These are phyloP conservation scores for Syngnathus scovelli DNA, from an alignment of 2,113 vertebrate species.

Conservation along the genomic window DNA sequence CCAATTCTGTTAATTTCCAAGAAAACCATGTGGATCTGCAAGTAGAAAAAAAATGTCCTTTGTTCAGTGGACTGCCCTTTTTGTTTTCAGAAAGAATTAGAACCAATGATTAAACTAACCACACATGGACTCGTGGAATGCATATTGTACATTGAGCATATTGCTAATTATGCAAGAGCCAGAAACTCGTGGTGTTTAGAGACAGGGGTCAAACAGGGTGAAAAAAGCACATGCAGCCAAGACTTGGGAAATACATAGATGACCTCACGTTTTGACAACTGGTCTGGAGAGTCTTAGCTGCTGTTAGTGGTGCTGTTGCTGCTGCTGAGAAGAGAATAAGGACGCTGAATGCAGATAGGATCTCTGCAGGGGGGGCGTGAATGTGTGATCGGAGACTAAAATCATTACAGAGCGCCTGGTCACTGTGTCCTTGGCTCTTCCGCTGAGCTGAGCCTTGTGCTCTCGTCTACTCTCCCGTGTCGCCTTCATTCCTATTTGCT, in stretches of 20 bases:
- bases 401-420: constrained; percentile 70
- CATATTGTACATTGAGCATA: constrained; percentile 8
- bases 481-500: constrained; percentile 14
- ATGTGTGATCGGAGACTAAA: constrained; percentile 72
- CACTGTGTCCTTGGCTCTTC: constrained; percentile 70
- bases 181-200: constrained; percentile 16
- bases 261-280: constrained; percentile 4
- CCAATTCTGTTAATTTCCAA: constrained; percentile 45
- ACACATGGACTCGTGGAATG: neutral
- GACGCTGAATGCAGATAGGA: constrained; percentile 64
- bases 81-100: neutral
- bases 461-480: constrained; percentile 26
- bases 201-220: constrained; percentile 11
- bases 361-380: constrained; percentile 58
- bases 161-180: constrained; percentile 14
- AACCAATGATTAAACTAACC: constrained; percentile 24
- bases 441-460: constrained; percentile 41
- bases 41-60: constrained; percentile 30
- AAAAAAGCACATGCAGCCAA: neutral
- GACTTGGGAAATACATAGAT: constrained; percentile 1
- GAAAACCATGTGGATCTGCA: constrained; percentile 59
- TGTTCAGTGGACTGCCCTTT: constrained; percentile 11
- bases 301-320: constrained; percentile 8
- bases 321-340: constrained; percentile 38
- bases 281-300: neutral